Evolutionary conservation across 2,113 vertebrate genomes (phyloP), one percentile per base, ranked within the genome.

Genomic region (Catharus bicknelli): DNA sequence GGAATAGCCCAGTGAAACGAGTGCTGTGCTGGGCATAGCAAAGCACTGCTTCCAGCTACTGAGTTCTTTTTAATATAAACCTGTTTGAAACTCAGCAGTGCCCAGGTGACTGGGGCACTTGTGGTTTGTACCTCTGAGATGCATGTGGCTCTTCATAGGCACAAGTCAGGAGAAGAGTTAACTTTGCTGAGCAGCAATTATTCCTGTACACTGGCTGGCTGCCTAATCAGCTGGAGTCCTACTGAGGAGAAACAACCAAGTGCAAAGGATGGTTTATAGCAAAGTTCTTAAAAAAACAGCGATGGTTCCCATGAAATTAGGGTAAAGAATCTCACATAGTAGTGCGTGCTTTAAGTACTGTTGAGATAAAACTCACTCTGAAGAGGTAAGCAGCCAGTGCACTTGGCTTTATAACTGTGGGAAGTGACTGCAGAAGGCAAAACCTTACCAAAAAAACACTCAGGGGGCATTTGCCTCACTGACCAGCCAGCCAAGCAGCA

Each of bases 21-120:
- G 45, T 43, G 6, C 55, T 57, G 1, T 1, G 1, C 22, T 11
- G 11, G 29, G 34, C 40, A 58, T 11, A 4, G 29, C 67, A 34
- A 69, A 57, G 17, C 26, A 38, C 36, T 45, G 27, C 63, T 83
- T 72, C 29, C 63, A 47, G 77, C 40, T 53, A 5, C 42, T 47
- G 18, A 18, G 9, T 27, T 27, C 8, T 22, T 30, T 25, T 18
- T 61, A 34, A 61, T 2, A 1, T 32, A 14, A 43, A 81, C 17
- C 16, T 74, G 7, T 29, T 8, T 2, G 16, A 36, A 89, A 8
- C 18, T 77, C 16, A 64, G 45, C 59, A 69, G 26, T n/a, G 43
- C 7, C 9, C 27, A 16, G 23, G 51, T 20, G 16, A 30, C 1
- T 3, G 21, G 22, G 25, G 11, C 1, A 0, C 15, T 19, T 34